These are phyloP conservation scores for Allophyes oxyacanthae DNA, from an alignment of 2,888 invertebrate genomes.

Conservation along the genomic window DNA sequence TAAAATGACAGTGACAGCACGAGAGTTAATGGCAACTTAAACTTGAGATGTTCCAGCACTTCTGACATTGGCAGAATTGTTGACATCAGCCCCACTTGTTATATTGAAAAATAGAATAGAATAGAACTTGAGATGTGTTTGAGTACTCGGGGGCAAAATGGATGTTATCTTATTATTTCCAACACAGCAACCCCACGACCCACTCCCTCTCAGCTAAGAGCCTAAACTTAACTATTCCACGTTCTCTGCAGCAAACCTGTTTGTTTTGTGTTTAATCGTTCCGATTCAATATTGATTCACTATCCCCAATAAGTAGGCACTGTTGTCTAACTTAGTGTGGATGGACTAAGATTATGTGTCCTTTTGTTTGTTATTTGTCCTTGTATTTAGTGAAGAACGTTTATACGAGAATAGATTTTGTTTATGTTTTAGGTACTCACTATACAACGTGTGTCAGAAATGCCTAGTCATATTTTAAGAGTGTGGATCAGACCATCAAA, in stretches of 20 bases:
- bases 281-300: conserved; percentile 54
- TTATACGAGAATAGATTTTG: conserved; percentile 1
- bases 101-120: no score
- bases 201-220: conserved; percentile 15
- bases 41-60: no score
- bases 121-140: no score
- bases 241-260: conserved; percentile 42
- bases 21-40: no score
- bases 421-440: background rate
- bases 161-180: conserved; percentile 1
- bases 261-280: conserved; percentile 58
- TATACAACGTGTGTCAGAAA: no score
- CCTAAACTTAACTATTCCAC: conserved; percentile 31
- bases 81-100: no score
- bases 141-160: no score
- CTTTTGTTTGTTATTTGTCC: conserved; percentile 41
- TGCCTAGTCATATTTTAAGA: no score
- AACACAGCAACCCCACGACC: conserved; percentile 25
- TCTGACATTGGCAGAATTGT: no score
- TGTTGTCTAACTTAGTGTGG: conserved; percentile 38
- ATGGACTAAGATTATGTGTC: conserved; percentile 50
- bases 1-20: no score
- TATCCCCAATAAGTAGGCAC: conserved; percentile 34
- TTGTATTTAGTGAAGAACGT: conserved; percentile 22
- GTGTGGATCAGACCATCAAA: no score